Evolutionary conservation across 1,140 invertebrate genomes (phyloP).

Genomic region (Semibalanus balanoides): DNA sequence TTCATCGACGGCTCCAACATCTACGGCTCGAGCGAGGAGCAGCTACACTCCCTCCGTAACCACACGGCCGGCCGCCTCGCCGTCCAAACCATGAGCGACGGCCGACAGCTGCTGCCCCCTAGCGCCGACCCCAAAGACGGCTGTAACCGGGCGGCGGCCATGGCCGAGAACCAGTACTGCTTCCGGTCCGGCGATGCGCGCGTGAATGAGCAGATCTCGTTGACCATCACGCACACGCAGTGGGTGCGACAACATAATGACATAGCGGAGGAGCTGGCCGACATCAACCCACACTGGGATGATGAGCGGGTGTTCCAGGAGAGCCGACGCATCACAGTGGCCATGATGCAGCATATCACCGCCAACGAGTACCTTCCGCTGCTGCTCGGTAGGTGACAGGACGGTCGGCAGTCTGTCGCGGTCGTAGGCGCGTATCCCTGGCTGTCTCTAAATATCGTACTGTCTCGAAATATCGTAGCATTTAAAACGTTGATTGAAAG

Average conservation of each 20-base stretch:
- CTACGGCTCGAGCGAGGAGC: slow-evolving; percentile 12
- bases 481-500: too few species aligned
- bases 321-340: slow-evolving; percentile 70
- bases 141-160: neutral
- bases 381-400: slow-evolving; percentile 35
- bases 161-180: neutral
- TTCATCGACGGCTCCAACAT: slow-evolving; percentile 34
- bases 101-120: slow-evolving; percentile 48
- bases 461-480: too few species aligned
- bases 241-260: slow-evolving; percentile 83
- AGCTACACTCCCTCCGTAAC: neutral
- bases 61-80: neutral
- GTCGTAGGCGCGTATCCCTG: too few species aligned
- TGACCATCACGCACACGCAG: slow-evolving; percentile 72
- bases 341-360: slow-evolving; percentile 78
- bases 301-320: slow-evolving; percentile 75
- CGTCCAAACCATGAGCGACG: slow-evolving; percentile 29
- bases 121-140: slow-evolving; percentile 41
- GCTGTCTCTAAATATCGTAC: too few species aligned
- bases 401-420: too few species aligned
- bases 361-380: slow-evolving; percentile 32
- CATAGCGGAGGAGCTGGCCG: slow-evolving; percentile 55
- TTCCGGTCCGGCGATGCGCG: neutral
- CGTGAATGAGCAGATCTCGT: slow-evolving; percentile 21
- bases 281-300: slow-evolving; percentile 71